A percentile compares a stretch with the other conserved stretches of the same genome.
phyloP scores from a whole-genome alignment of 1,140 invertebrate species.

The Acromyrmex echinatior region DNA sequence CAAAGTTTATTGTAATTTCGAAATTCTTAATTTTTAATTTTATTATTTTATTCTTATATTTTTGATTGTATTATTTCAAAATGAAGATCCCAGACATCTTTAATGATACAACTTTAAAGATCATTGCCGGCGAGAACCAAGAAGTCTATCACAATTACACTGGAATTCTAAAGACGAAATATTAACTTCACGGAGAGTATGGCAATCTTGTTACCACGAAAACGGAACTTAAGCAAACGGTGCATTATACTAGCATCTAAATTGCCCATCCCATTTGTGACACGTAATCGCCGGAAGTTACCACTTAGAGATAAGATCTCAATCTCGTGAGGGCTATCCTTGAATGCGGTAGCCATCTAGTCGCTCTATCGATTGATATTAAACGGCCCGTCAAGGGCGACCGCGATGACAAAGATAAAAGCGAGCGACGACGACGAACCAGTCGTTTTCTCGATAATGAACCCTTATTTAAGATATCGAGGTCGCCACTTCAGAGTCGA shows the following conservation, averaged over 20 bases:
- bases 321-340: conserved; percentile 25
- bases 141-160: not conserved
- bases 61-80: not conserved
- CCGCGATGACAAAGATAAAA: conserved; percentile 20
- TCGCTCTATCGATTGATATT: conserved; percentile 63
- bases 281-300: conserved; percentile 31
- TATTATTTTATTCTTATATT: not conserved
- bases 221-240: conserved; percentile 17
- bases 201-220: conserved; percentile 1
- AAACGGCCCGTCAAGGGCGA: conserved; percentile 37
- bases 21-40: not conserved
- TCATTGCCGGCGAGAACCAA: not conserved
- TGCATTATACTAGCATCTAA: conserved; percentile 4
- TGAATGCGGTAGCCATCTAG: conserved; percentile 38
- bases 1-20: not conserved
- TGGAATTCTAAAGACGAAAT: conserved; percentile 5
- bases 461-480: conserved; percentile 74
- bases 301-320: conserved; percentile 41
- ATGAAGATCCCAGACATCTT: not conserved
- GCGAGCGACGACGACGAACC: conserved; percentile 31
- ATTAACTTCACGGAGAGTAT: conserved; percentile 4
- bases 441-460: conserved; percentile 71
- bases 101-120: not conserved
- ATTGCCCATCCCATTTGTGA: conserved; percentile 3
- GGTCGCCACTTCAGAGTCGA: conserved; percentile 68